phyloP scores from a whole-genome alignment of 2,888 invertebrate species.

The Phyllotreta cruciferae region DNA sequence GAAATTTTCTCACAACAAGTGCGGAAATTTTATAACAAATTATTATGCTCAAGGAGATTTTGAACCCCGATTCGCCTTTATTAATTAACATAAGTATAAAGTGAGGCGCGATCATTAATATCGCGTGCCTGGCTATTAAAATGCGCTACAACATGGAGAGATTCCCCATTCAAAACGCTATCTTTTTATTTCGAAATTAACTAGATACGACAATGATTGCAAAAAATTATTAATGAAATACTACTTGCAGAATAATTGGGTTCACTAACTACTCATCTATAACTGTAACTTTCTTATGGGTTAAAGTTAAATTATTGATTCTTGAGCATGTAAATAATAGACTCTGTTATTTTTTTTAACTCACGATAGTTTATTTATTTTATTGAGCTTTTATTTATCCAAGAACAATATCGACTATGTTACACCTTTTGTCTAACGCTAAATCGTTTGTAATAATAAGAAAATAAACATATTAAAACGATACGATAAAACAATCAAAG shows the following conservation, averaged over 20 bases:
- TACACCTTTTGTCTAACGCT: background rate
- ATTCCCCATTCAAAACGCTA: constrained; percentile 1
- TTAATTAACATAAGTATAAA: constrained; percentile 36
- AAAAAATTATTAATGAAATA: too few relatives aligned
- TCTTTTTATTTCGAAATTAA: background rate
- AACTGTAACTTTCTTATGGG: too few relatives aligned
- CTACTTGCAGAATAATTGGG: too few relatives aligned
- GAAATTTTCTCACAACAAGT: constrained; percentile 53
- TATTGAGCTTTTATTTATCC: constrained; percentile 1
- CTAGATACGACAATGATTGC: background rate
- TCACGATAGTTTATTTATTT: background rate
- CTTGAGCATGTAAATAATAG: too few relatives aligned
- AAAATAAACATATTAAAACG: constrained; percentile 7
- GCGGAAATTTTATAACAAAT: constrained; percentile 55
- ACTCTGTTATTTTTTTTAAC: too few relatives aligned
- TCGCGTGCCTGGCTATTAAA: constrained; percentile 3
- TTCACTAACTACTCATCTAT: too few relatives aligned
- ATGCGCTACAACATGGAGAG: background rate
- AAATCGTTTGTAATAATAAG: constrained; percentile 2
- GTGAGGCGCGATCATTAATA: constrained; percentile 16
- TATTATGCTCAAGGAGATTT: constrained; percentile 55
- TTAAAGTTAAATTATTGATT: too few relatives aligned
- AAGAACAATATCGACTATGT: background rate
- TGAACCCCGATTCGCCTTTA: constrained; percentile 45
- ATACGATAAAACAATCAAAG: constrained; percentile 8